phyloP scores from a whole-genome alignment of 2,797 vertebrate species.

The Acanthornis magna region DNA sequence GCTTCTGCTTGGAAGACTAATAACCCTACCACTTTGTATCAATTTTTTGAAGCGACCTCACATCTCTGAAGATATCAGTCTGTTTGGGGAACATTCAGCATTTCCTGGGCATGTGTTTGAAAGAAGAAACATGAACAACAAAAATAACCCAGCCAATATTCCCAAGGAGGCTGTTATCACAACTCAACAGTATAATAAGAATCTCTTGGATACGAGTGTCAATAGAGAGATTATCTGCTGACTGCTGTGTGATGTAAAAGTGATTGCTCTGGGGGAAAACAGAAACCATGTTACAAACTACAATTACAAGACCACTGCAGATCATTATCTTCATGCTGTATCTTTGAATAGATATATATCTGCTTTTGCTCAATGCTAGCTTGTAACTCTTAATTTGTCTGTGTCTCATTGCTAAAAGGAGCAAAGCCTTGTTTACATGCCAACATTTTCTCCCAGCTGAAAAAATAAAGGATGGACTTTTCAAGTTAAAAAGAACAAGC shows the following conservation, averaged over 20 bases:
- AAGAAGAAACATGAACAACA: neutral
- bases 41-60: neutral
- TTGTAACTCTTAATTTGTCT: neutral
- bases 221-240: neutral
- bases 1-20: neutral
- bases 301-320: neutral
- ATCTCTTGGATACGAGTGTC: neutral
- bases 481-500: neutral
- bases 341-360: neutral
- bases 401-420: neutral
- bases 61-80: neutral
- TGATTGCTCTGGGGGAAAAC: neutral
- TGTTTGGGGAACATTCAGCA: neutral
- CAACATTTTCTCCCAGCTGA: neutral
- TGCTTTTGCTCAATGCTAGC: neutral
- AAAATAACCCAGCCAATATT: neutral
- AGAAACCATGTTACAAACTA: neutral
- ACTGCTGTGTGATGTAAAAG: neutral
- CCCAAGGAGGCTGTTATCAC: neutral
- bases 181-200: neutral
- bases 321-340: neutral
- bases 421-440: neutral
- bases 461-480: neutral
- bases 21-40: neutral
- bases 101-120: neutral